Conservation (phyloP, 2,113 vertebrate species). For the Pterophyllum scalare region DNA sequence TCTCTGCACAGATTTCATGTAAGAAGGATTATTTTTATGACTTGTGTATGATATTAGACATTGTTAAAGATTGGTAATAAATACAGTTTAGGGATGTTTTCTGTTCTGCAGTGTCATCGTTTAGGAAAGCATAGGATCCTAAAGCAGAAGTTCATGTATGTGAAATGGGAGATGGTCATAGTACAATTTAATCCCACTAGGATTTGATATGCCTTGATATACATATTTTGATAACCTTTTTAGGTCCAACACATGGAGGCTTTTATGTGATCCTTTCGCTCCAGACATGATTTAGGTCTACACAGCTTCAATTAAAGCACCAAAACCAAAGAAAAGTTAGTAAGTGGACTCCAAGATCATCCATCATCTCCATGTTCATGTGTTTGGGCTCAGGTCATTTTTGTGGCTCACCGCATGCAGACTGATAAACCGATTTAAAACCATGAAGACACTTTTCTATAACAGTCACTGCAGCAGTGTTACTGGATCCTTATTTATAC, state of each 20-base stretch:
- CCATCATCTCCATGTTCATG: neutral
- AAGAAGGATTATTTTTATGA: conserved; percentile 24
- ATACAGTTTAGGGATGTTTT: conserved; percentile 46
- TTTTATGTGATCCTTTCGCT: neutral
- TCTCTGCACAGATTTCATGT: conserved; percentile 24
- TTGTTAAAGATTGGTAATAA: conserved; percentile 57
- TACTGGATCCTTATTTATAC: neutral
- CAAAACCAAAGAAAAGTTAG: neutral
- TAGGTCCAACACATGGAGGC: neutral
- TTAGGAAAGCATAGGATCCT: neutral
- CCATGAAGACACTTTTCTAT: neutral
- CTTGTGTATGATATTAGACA: conserved; percentile 31
- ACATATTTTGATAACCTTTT: neutral
- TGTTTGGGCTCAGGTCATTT: neutral
- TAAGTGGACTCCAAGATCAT: neutral
- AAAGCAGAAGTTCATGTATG: neutral
- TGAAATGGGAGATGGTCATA: neutral
- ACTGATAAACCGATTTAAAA: neutral
- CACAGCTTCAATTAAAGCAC: neutral
- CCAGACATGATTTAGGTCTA: neutral
- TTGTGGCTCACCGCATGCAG: neutral
- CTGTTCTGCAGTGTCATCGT: neutral
- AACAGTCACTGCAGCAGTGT: neutral
- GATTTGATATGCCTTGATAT: neutral
- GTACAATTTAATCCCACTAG: neutral